Base-by-base conservation (phyloP, 2,888 invertebrate species). In the Plutella xylostella region DNA sequence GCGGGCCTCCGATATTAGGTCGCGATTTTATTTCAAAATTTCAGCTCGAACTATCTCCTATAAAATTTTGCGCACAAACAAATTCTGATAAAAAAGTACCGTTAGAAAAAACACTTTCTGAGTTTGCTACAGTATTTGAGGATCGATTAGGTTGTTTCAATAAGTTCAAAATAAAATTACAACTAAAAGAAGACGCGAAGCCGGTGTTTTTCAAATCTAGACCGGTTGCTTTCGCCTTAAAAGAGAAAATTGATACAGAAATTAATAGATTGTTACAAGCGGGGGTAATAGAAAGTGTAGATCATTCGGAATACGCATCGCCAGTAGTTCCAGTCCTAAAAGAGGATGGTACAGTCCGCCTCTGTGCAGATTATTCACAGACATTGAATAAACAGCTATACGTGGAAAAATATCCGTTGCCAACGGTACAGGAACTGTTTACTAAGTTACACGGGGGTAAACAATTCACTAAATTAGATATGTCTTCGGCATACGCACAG, bases 401-500 rank as follows among this genome's bases (percentile, higher is more conserved):
- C 6, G 22, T 46, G 0, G 50, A 50, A n/a, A 20, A 39, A 3
- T 46, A 48, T 15, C 50, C 48, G 9, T 42, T 48, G n/a, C 48
- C 50, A 9, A 38, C 42, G 1, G 40, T 43, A 1, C 21, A 50
- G n/a, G 35, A 35, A 35, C 7, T 35, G 35, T 35, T 35, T 35
- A 18, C 35, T n/a, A 11, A 31, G 15, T 31, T 31, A 31, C 31
- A 31, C n/a, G 31, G 31, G 1, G 31, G 31, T 6, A n/a, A 31
- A 12, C 14, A 31, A 12, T 28, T 28, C 20, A 41, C 47, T 6
- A 51, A 51, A 47, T 20, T 50, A 3, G 52, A 51, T 42, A 42
- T 50, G 12, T 45, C 40, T 22, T 46, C 51, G 18, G 51, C 48
- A 0, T 52, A 54, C 39, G 51, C n/a, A n/a, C n/a, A n/a, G n/a